Base-by-base conservation (phyloP, 2,797 vertebrate genomes). In the Microchirus variegatus region DNA sequence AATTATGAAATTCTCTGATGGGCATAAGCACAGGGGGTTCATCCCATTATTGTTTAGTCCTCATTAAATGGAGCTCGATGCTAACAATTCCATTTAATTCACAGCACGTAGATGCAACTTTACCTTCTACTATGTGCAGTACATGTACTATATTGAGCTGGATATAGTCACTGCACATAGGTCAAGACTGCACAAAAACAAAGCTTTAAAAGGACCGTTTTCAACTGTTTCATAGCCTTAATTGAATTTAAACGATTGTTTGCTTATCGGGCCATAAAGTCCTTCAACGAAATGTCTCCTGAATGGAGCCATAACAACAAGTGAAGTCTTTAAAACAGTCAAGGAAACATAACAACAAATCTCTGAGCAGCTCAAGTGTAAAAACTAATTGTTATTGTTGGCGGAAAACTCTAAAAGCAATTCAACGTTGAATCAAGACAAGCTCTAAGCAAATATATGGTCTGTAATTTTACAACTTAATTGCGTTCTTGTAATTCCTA, bases 211-310 rank as follows among this genome's bases (percentile, higher is more conserved):
- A 71, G 48, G 63, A 76, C 41, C 68, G 60, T 77, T 88, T 89
- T 83, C 68, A 70, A 59, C 13, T n/a, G 67, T 87, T 83, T 86
- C 55, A 81, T 50, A 70, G 81, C 77, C 82, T 82, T 88, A 88
- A 90, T 89, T 91, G 86, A 90, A 89, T 90, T 87, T 86, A 89
- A 91, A 90, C 77, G 80, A 86, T 89, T 89, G 85, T 90, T 89
- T 90, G 82, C 80, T 85, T 66, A 67, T 79, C 74, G 75, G 76
- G 67, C 84, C 82, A 82, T 86, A 82, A 90, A 87, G 81, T 85
- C 75, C 77, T 59, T 70, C 66, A 75, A 81, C 75, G 59, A 82
- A 87, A 85, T 77, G 67, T 70, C 53, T 81, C 40, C 52, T 43
- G 57, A 87, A 89, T 82, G 73, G 75, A 68, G 83, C 75, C 57